Evolutionary conservation across 1,140 invertebrate species (phyloP).

Genomic region (Hormaphis cornu): DNA sequence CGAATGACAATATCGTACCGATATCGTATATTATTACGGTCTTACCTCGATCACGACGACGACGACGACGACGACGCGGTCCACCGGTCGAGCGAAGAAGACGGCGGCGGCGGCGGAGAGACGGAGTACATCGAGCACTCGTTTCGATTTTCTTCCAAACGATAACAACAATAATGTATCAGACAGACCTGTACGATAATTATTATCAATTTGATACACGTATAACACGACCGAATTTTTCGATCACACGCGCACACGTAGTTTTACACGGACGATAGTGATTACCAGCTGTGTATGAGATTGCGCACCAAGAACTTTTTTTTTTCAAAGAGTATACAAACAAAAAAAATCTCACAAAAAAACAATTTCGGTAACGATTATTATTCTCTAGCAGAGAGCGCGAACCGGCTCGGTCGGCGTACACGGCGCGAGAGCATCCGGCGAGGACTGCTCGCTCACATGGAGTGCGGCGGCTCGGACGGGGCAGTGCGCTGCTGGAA

Average conservation of each 20-base stretch:
- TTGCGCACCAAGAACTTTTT: too few species aligned
- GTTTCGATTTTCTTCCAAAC: background rate
- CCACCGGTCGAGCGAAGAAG: background rate
- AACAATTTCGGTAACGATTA: background rate
- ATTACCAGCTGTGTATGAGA: too few species aligned
- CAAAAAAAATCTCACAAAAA: background rate
- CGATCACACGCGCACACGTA: too few species aligned
- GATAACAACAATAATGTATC: background rate
- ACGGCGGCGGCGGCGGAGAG: background rate
- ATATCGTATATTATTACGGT: too few species aligned
- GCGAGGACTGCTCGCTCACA: constrained; percentile 27
- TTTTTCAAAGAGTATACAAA: too few species aligned
- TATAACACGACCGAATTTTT: too few species aligned
- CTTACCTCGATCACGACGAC: constrained; percentile 9
- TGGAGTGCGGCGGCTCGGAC: constrained; percentile 15
- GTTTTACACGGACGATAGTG: too few species aligned
- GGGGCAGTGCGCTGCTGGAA: constrained; percentile 24
- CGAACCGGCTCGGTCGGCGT: background rate
- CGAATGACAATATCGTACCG: too few species aligned
- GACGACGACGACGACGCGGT: background rate
- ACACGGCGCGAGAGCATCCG: constrained; percentile 12
- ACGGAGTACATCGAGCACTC: background rate
- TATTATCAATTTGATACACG: too few species aligned
- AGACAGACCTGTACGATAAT: background rate
- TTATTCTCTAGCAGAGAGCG: background rate